Conservation (phyloP, 1,140 invertebrate genomes). For the Leptoteleia sp. region DNA sequence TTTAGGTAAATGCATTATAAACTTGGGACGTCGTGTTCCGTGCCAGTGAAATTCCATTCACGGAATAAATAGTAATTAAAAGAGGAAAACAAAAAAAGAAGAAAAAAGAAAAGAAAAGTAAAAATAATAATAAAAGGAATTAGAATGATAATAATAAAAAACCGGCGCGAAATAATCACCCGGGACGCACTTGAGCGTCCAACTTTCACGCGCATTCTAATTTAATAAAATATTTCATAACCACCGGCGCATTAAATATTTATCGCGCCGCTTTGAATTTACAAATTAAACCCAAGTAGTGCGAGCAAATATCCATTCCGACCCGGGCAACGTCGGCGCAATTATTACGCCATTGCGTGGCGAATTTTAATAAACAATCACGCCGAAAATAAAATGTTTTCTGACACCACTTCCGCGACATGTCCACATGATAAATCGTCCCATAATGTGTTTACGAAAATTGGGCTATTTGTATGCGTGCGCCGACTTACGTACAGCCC, state of each 20-base stretch:
- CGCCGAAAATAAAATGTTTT: conserved; percentile 12
- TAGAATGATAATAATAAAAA: too few species aligned
- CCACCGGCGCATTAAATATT: conserved; percentile 16
- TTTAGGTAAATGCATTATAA: conserved; percentile 25
- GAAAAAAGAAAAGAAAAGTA: too few species aligned
- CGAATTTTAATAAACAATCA: conserved; percentile 17
- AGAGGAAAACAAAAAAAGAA: too few species aligned
- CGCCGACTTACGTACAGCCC: conserved; percentile 17
- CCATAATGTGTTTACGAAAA: conserved; percentile 49
- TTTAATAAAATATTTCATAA: conserved; percentile 11
- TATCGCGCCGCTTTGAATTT: conserved; percentile 7
- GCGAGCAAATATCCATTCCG: conserved; percentile 6
- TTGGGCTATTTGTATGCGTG: conserved; percentile 46
- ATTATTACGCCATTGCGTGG: too few species aligned
- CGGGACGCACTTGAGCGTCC: background rate
- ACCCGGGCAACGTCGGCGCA: too few species aligned
- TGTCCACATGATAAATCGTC: conserved; percentile 32
- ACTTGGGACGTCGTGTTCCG: background rate
- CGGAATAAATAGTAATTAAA: conserved; percentile 24
- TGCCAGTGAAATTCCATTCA: background rate
- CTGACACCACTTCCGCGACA: conserved; percentile 9
- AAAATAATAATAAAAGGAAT: too few species aligned
- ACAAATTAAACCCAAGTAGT: conserved; percentile 27
- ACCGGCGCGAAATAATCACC: background rate
- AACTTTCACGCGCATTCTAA: conserved; percentile 2